These are phyloP conservation scores for Loriculus beryllinus DNA, from an alignment of 2,797 vertebrate species.

Conservation along the genomic window DNA sequence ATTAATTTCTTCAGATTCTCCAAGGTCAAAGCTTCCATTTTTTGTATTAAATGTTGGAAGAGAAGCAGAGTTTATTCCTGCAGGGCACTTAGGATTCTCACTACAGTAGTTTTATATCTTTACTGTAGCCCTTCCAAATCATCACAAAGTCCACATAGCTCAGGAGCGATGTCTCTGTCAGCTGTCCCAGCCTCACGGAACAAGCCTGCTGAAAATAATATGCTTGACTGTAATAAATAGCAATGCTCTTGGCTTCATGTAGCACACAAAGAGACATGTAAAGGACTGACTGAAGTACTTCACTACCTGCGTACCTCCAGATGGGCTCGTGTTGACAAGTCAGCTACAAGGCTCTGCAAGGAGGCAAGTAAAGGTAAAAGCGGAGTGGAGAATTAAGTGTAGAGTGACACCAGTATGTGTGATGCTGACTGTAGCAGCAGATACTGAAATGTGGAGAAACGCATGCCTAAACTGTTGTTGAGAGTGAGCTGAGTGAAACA, in stretches of 20 bases:
- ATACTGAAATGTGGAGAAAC: neutral
- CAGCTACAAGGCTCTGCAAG: neutral
- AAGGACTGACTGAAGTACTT: neutral
- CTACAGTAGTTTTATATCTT: neutral
- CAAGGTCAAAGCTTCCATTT: neutral
- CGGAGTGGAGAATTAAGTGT: neutral
- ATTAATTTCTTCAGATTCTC: neutral
- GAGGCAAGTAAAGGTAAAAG: neutral
- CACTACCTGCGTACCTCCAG: neutral
- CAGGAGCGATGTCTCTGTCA: neutral
- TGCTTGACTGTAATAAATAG: neutral
- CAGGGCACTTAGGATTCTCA: neutral
- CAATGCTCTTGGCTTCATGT: neutral
- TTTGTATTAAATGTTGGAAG: neutral
- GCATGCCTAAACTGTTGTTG: accelerated
- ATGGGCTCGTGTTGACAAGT: accelerated
- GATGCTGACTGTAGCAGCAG: neutral
- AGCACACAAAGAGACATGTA: neutral
- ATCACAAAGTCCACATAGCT: neutral
- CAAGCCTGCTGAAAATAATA: neutral
- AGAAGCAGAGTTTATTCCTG: neutral
- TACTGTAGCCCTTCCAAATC: neutral
- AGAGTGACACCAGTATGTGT: neutral
- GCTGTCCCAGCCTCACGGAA: neutral
- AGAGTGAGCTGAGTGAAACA: neutral